Evolutionary conservation across 2,113 vertebrate genomes (phyloP), one percentile per base, ranked within the genome.

Genomic region (Cebus imitator): DNA sequence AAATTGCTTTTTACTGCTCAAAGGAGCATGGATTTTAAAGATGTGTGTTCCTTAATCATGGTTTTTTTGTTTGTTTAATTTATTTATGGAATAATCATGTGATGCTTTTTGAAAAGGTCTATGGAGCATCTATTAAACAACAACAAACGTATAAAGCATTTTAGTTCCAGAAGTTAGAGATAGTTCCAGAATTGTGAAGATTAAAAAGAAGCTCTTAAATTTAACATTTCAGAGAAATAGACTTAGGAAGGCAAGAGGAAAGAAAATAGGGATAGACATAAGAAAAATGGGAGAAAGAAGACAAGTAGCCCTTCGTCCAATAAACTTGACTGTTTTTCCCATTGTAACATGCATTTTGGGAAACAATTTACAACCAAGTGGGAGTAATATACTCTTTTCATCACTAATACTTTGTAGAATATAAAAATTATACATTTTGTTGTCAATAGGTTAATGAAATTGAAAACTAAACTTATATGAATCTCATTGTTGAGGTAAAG

Each of bases 361-460:
- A 83, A 87, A 52, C 2, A 66, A 48, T 16, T 92, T 48, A 93
- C 30, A 93, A 78, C 13, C 27, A 85, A 93, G 21, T 90, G 11
- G 23, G 8, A 91, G 37, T 35, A 78, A 64, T 82, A 73, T 43
- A 76, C 16, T 43, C 6, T 64, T 88, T 93, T 50, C 4, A 58
- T 32, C 45, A 87, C 35, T 64, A 91, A 79, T 87, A 32, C 11
- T 58, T 91, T 90, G 12, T 90, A n/a, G 27, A 84, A 70, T 90
- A 43, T 92, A 79, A 64, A 97, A 66, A 94, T 84, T 90, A 75
- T 35, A 82, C 79, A n/a, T 73, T 88, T 96, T 78, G 32, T 20
- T 73, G 8, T 6, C 8, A 48, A 32, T 25, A 68, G 8, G 2
- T 85, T 91, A 61, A 95, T 45, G 7, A 75, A 90, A 79, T 88